Base-by-base conservation (phyloP, 2,113 vertebrate species). In the Herpetotheres cachinnans region DNA sequence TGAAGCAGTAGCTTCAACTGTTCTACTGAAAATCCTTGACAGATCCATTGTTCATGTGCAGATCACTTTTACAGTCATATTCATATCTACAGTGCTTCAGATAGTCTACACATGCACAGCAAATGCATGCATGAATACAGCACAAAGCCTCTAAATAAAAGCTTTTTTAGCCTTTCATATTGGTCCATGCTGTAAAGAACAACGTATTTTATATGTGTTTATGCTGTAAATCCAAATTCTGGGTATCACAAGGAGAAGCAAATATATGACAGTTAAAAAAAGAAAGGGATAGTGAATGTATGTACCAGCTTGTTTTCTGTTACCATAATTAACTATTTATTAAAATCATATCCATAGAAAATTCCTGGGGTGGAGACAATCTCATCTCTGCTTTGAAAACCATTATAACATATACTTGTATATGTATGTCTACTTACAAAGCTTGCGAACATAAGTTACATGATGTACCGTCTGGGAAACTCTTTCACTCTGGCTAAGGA, bases 1-100 rank as follows among this genome's bases (percentile, higher is more conserved):
- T 81, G 93, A 94, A 91, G 79, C 76, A 88, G 95, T 83, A 89
- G 80, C 83, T 92, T 89, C 83, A 78, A 62, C 30, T 55, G 32
- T 62, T 70, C 83, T 54, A 63, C 66, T 77, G 76, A 69, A 93
- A 95, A 83, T 38, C 63, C 63, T 81, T 89, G 72, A 92, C 42
- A 89, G 80, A 74, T 58, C 47, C 46, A 47, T 49, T 91, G 67
- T 86, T 96, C 89, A 79, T 71, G 38, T 74, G 61, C 65, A 92
- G 67, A 77, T 78, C 11, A 82, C 74, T 91, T 86, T 84, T 84
- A 91, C 52, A 74, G 83, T 54, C 63, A 62, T 46, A 88, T 83
- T 81, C 38, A 38, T 74, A 74, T 34, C 55, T 42, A 20, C 38
- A 66, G 55, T 21, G 47, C 49, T 54, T 89, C 88, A 65, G 49